Conservation (phyloP, 2,888 invertebrate species). For the Cryptus armator region DNA sequence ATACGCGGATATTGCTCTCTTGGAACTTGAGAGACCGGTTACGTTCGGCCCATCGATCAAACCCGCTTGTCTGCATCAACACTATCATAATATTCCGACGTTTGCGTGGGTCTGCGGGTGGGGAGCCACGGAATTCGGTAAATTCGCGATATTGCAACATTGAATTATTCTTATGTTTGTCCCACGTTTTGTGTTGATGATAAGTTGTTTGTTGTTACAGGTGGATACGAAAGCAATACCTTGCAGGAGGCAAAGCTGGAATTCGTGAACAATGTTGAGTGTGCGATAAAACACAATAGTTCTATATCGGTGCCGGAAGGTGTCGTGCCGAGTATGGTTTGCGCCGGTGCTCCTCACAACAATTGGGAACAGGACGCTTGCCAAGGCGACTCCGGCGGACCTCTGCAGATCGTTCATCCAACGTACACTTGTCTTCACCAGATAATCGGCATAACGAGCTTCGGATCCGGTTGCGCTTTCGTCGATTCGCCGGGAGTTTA, state of each 20-base stretch:
- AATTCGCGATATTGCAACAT: not conserved
- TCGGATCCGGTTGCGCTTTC: constrained; percentile 84
- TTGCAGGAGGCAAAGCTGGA: constrained; percentile 85
- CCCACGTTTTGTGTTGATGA: not conserved
- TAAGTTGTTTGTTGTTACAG: constrained; percentile 61
- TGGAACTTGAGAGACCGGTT: constrained; percentile 85
- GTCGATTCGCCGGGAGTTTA: constrained; percentile 84
- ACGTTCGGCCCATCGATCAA: constrained; percentile 77
- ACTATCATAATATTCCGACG: constrained; percentile 69
- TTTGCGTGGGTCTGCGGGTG: constrained; percentile 81
- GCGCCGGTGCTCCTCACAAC: constrained; percentile 84
- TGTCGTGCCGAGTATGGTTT: constrained; percentile 84
- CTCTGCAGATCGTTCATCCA: constrained; percentile 76
- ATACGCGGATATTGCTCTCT: constrained; percentile 90
- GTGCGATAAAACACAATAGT: constrained; percentile 77
- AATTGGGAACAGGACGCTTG: constrained; percentile 80
- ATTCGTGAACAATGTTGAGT: constrained; percentile 81
- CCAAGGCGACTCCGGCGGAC: constrained; percentile 81
- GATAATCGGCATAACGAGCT: constrained; percentile 84
- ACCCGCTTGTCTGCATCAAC: constrained; percentile 85
- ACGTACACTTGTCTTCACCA: constrained; percentile 82
- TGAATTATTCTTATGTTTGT: not conserved
- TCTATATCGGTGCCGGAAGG: constrained; percentile 77
- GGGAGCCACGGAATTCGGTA: constrained; percentile 83
- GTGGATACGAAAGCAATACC: constrained; percentile 80